Evolutionary conservation across 2,888 invertebrate genomes (phyloP).

Genomic region (Drosophila meridiana): DNA sequence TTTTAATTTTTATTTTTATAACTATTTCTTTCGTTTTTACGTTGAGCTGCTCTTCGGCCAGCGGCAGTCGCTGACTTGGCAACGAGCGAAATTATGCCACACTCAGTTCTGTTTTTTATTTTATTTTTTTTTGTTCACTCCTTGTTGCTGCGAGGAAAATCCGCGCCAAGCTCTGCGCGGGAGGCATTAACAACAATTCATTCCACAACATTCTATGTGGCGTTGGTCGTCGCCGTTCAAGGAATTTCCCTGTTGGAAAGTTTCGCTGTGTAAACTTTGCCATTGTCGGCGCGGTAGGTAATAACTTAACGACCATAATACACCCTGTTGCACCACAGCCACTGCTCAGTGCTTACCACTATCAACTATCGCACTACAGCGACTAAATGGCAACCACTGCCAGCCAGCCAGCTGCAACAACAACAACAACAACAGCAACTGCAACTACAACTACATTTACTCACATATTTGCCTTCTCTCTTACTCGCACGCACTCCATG

Average conservation of each 20-base stretch:
- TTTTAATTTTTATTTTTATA: conserved; percentile 24
- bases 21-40: conserved; percentile 7
- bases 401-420: conserved; percentile 21
- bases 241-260: conserved; percentile 73
- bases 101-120: conserved; percentile 25
- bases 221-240: conserved; percentile 47
- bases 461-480: background rate
- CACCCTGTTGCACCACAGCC: conserved; percentile 77
- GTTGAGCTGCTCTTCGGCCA: conserved; percentile 12
- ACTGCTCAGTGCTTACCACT: conserved; percentile 41
- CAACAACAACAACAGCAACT: conserved; percentile 46
- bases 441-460: conserved; percentile 31
- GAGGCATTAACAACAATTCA: conserved; percentile 76
- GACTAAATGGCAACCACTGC: conserved; percentile 46
- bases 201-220: conserved; percentile 63
- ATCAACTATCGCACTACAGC: conserved; percentile 43
- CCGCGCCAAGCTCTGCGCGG: conserved; percentile 59
- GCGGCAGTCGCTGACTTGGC: conserved; percentile 56
- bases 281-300: conserved; percentile 71
- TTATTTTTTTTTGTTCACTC: background rate
- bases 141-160: conserved; percentile 50
- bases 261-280: conserved; percentile 76
- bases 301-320: conserved; percentile 81
- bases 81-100: conserved; percentile 63
- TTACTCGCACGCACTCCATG: background rate